Conservation (phyloP, 2,797 vertebrate species). For the Anguilla anguilla region DNA sequence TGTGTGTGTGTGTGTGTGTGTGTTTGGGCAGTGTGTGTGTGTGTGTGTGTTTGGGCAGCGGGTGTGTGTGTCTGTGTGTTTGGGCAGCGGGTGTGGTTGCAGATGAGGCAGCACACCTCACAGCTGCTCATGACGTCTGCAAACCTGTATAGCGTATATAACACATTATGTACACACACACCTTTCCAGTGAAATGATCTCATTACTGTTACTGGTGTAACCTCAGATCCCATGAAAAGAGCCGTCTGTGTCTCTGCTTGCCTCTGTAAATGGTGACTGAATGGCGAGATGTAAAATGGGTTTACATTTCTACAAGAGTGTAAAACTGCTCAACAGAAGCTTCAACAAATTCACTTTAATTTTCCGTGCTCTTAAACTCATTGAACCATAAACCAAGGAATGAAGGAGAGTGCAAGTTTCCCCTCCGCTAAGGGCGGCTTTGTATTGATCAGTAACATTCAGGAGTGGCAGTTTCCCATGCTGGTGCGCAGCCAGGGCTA, state of each 20-base stretch:
- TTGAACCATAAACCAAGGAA: background rate
- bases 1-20: background rate
- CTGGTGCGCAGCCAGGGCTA: background rate
- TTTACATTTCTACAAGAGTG: background rate
- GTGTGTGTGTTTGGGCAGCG: background rate
- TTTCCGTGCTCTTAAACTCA: background rate
- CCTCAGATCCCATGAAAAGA: background rate
- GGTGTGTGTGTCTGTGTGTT: background rate
- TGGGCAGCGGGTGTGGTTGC: background rate
- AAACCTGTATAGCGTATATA: conserved; percentile 33
- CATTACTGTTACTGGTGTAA: background rate
- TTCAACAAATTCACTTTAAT: background rate
- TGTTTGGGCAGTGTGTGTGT: background rate
- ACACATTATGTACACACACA: background rate
- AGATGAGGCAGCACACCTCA: conserved; percentile 25
- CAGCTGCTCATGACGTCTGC: conserved; percentile 29
- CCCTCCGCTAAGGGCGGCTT: background rate
- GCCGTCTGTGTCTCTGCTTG: background rate
- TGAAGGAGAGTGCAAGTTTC: background rate
- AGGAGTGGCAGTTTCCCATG: background rate
- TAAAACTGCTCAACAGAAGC: background rate
- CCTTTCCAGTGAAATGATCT: background rate
- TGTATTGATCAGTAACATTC: background rate
- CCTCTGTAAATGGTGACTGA: background rate
- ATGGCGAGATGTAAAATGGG: background rate